Conservation (phyloP, 1,140 invertebrate genomes). For the Calephelis virginiensis region DNA sequence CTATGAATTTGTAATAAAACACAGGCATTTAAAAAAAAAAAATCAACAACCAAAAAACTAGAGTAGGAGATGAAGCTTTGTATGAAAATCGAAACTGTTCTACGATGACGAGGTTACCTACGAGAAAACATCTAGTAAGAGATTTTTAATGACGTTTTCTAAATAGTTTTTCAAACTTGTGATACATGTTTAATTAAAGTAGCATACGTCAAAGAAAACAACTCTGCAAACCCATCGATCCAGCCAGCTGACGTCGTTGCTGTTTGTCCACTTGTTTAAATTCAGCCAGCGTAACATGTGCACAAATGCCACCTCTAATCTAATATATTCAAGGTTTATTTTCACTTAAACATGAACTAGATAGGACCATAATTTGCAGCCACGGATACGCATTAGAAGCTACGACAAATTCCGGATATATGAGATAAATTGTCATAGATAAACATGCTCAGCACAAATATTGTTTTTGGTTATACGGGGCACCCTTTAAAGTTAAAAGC, state of each 20-base stretch:
- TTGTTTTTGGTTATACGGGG: conserved; percentile 1
- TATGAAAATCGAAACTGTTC: too few relatives aligned
- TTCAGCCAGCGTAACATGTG: background rate
- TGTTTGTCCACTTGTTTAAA: conserved; percentile 16
- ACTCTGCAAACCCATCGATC: conserved; percentile 2
- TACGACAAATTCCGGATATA: conserved; percentile 9
- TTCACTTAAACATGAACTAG: background rate
- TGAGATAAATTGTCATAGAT: conserved; percentile 13
- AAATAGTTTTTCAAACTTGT: too few relatives aligned
- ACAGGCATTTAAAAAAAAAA: too few relatives aligned
- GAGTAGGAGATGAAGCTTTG: too few relatives aligned
- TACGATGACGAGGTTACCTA: too few relatives aligned
- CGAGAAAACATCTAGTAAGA: too few relatives aligned
- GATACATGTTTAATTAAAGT: background rate
- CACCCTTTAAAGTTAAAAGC: background rate
- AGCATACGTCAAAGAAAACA: background rate
- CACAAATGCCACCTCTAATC: background rate
- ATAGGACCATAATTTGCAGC: conserved; percentile 9
- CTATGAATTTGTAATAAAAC: too few relatives aligned
- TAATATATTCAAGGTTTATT: background rate
- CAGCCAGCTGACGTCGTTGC: background rate
- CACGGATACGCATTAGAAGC: conserved; percentile 7
- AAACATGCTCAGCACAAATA: conserved; percentile 7
- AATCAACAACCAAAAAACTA: too few relatives aligned
- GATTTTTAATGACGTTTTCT: too few relatives aligned